Evolutionary conservation across 2,888 invertebrate genomes (phyloP), one percentile per base, ranked within the genome.

Genomic region (Epinotia bilunana): DNA sequence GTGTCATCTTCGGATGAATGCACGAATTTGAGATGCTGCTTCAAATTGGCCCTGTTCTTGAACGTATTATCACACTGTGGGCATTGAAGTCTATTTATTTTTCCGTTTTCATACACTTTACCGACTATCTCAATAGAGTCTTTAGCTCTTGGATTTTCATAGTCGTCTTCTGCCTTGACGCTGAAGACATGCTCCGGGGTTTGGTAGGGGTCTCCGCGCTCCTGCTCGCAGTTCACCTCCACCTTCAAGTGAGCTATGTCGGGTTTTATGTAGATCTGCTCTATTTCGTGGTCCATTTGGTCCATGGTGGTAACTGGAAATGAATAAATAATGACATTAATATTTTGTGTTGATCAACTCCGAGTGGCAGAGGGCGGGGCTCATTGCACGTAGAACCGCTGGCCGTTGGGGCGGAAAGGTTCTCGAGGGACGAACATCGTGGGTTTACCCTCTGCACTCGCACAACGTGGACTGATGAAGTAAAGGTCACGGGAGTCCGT

Each of bases 71-170:
- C 76, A 23, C 79, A 79, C 64, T 76, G 72, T 12, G 77, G 78
- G 43, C 79, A 79, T 5, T 69, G 61, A 3, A 85, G 33, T 39
- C 85, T 70, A 9, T 83, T 83, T n/a, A 80, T 78, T 77, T 83
- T 83, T 0, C 85, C 85, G 23, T 85, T 84, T 39, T 81, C 80
- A 55, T 84, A 83, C 0, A 84, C 86, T 77, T 80, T 84, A n/a
- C 82, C 84, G 16, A 73, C 73, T 0, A 82, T 73, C 23, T 80
- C 77, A 0, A 78, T 58, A 1, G 63, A 20, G 3, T 39, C 39
- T 39, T 62, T 64, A 7, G 33, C 20, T 49, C 69, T 65, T 13
- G 12, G 4, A n/a, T 13, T 18, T 12, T 68, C 62, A 18, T 23
- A 13, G 16, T 61, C 46, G n/a, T 58, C 28, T 39, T 60, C 55